A percentile compares a stretch with the other conserved stretches of the same genome.
Evolutionary conservation across 2,888 invertebrate species (phyloP).

Genomic region (Epinotia ramella): DNA sequence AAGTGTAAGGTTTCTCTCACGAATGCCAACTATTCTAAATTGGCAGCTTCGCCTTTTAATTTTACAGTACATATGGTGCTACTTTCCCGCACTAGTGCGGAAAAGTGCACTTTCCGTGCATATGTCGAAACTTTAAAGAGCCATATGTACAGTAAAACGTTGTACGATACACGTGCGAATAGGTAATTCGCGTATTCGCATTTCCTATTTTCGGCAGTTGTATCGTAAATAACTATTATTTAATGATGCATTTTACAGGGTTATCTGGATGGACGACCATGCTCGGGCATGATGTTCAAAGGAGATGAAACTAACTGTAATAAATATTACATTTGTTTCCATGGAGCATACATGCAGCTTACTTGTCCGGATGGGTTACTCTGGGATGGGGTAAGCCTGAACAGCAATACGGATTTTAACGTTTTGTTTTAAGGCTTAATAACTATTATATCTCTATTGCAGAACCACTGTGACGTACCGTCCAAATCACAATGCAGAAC

Average conservation of each 20-base stretch:
- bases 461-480: conserved; percentile 92
- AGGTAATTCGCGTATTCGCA: no score
- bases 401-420: background rate
- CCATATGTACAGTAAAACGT: no score
- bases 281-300: conserved; percentile 85
- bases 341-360: conserved; percentile 88
- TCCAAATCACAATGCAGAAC: conserved; percentile 87
- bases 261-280: conserved; percentile 80
- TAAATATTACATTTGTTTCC: conserved; percentile 93
- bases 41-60: background rate
- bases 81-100: no score
- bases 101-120: no score
- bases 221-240: no score
- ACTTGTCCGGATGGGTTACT: conserved; percentile 90
- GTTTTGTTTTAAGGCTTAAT: background rate
- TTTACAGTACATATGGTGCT: no score
- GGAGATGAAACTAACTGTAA: conserved; percentile 89
- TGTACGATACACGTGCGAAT: no score
- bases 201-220: no score
- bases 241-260: conserved; percentile 62
- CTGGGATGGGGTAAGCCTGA: conserved; percentile 87
- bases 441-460: conserved; percentile 44
- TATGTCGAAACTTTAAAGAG: no score
- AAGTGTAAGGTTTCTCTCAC: conserved; percentile 31
- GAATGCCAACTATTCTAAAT: background rate